Conservation (phyloP, 2,113 vertebrate species). For the Campylomormyrus numenius region DNA sequence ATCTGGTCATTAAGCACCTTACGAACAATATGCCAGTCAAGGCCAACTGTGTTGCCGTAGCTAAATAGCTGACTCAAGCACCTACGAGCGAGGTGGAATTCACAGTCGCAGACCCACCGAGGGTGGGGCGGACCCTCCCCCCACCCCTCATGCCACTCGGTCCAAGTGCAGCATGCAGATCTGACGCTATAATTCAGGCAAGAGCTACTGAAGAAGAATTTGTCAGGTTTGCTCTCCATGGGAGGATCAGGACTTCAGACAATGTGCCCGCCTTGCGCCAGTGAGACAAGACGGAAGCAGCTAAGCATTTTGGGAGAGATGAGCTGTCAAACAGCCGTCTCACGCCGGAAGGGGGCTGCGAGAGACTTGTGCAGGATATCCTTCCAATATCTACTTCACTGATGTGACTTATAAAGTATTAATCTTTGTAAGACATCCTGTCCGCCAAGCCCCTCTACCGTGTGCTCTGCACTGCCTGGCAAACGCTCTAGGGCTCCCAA, state of each 20-base stretch:
- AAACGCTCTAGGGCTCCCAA: background rate
- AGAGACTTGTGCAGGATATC: background rate
- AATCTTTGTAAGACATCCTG: background rate
- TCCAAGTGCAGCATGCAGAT: background rate
- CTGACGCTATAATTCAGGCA: background rate
- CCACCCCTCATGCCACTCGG: slow-evolving; percentile 2
- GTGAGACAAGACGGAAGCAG: background rate
- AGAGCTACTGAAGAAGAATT: background rate
- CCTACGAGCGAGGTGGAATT: slow-evolving; percentile 40
- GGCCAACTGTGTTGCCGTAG: slow-evolving; percentile 46
- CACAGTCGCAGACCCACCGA: slow-evolving; percentile 38
- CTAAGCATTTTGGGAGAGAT: background rate
- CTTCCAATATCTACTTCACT: background rate
- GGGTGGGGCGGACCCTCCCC: no score
- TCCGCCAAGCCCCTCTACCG: background rate
- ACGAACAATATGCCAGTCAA: slow-evolving; percentile 54
- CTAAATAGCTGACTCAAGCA: slow-evolving; percentile 46
- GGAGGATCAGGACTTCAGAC: background rate
- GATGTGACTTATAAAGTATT: background rate
- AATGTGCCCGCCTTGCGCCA: background rate
- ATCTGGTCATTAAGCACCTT: slow-evolving; percentile 54
- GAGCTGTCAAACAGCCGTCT: background rate
- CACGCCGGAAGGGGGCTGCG: background rate
- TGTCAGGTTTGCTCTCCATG: background rate
- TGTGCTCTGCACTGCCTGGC: background rate